Conservation (phyloP, 2,113 vertebrate genomes). For the Mobula birostris region DNA sequence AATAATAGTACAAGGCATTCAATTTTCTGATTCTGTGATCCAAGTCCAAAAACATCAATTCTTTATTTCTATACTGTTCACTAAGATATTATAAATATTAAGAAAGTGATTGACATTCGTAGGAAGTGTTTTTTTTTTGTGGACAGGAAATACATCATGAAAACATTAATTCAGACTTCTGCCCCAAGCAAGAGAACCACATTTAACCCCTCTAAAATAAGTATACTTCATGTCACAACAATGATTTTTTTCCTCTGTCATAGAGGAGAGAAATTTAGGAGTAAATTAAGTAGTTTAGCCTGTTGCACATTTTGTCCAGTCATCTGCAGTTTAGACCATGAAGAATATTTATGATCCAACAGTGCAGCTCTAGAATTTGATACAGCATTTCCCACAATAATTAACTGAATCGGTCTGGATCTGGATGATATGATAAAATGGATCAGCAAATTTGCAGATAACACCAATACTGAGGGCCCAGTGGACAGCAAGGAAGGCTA, state of each 20-base stretch:
- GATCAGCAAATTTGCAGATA: too few species aligned
- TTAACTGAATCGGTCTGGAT: neutral
- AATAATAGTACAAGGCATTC: neutral
- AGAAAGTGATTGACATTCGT: neutral
- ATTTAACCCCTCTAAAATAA: neutral
- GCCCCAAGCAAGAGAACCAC: neutral
- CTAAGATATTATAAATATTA: neutral
- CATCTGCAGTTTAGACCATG: neutral
- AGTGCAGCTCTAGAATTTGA: neutral
- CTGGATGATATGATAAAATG: too few species aligned
- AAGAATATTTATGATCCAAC: neutral
- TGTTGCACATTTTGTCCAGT: neutral
- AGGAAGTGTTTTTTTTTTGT: neutral
- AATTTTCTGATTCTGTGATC: neutral
- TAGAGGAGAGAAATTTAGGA: neutral
- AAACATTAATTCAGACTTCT: neutral
- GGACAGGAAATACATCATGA: neutral
- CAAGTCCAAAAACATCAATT: neutral
- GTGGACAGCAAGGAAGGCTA: too few species aligned
- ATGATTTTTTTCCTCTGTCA: neutral
- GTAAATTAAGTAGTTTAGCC: constrained; percentile 17
- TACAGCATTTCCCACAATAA: neutral
- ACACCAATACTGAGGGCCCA: too few species aligned
- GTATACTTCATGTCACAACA: neutral
- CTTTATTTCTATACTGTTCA: neutral